Percentiles rank a stretch among this genome's conserved stretches.
These are phyloP conservation scores for Albula goreensis DNA, from an alignment of 2,113 vertebrate species.

Conservation along the genomic window DNA sequence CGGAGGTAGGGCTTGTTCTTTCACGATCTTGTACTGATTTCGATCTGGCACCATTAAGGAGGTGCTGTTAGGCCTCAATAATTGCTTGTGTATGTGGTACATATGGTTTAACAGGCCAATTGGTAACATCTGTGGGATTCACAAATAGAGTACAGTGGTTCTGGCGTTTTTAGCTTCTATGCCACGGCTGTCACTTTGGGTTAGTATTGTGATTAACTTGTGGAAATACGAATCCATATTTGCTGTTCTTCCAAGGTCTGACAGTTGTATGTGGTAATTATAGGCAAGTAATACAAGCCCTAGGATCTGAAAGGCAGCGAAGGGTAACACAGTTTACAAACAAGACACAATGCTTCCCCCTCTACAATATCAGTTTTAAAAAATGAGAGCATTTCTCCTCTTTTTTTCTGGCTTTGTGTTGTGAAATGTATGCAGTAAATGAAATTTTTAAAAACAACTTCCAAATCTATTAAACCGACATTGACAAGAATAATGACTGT, in stretches of 20 bases:
- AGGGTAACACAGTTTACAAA: neutral
- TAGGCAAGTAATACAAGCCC: neutral
- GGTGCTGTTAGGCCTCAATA: neutral
- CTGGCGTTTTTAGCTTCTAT: neutral
- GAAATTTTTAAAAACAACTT: neutral
- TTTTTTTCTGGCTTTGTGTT: neutral
- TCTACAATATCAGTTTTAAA: neutral
- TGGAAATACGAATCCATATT: neutral
- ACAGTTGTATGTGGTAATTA: neutral
- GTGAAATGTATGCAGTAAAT: neutral
- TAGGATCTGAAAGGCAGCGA: neutral
- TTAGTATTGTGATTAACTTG: neutral
- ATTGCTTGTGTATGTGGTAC: neutral
- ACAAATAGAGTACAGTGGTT: neutral
- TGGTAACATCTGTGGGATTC: neutral
- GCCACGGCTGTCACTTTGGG: neutral
- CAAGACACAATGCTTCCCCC: neutral
- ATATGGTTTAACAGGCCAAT: neutral
- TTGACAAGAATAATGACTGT: slow-evolving; percentile 13
- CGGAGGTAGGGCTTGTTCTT: neutral
- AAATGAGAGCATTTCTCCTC: neutral
- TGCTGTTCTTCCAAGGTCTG: neutral
- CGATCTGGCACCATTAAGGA: too few relatives aligned
- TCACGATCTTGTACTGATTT: too few relatives aligned
- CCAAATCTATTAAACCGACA: neutral